Evolutionary conservation across 2,797 vertebrate species (phyloP), one percentile per base, ranked within the genome.

Genomic region (Parotocinclus haroldoi): DNA sequence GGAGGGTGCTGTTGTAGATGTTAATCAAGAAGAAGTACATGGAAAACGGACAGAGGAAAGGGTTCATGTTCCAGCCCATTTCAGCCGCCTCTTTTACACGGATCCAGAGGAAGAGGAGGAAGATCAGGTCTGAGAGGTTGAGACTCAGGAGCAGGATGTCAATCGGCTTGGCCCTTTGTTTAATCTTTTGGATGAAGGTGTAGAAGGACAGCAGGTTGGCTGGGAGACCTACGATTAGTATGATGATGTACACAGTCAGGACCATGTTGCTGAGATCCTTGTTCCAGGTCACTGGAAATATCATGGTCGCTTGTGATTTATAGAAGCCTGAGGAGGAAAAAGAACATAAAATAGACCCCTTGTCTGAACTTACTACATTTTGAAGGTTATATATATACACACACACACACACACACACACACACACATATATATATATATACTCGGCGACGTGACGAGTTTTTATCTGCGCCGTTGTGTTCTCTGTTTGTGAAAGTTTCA

Each of bases 1-100:
- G 75, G 56, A 83, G 73, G 51, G 78, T 80, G 61, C 81, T 83
- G 68, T 79, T 77, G 70, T 83, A 85, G 63, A 85, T 79, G 60
- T 77, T 81, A 68, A 75, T 74, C 49, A 79, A 85, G 71, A 84
- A 82, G 65, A 76, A 71, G 69, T 79, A 85, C 36, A 76, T 36
- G 4, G 78, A 75, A 51, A 80, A 50, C 0, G 69, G 63, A 27
- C 84, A 87, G n/a, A 79, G 73, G 73, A 86, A 71, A 17, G 51
- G 51, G 2, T 74, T 70, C 18, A 81, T 63, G 0, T 56, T 8
- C 83, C 80, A 83, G 10, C 49, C 12, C 55, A 66, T 62, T 1
- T 52, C 39, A 1, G 45, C 57, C 0, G 74, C 66, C 55, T 80
- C 82, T 37, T 78, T 42, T 65, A 86, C 82, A 10, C 73, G 69